Evolutionary conservation across 2,888 invertebrate genomes (phyloP), one percentile per base, ranked within the genome.

Genomic region (Ctenicera cuprea): DNA sequence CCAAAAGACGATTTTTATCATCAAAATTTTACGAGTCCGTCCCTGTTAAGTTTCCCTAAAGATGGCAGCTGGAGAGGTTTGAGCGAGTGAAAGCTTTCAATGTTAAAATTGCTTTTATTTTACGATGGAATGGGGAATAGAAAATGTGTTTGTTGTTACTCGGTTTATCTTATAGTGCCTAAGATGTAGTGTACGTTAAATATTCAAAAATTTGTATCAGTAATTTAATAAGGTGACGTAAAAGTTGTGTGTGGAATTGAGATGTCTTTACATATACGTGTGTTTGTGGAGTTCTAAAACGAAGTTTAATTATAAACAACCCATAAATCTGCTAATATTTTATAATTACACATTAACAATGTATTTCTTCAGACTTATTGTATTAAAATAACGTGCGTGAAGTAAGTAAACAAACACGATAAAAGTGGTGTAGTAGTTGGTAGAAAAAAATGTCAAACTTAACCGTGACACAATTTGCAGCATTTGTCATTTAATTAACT

Each of bases 1-100:
- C n/a, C n/a, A n/a, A n/a, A n/a, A n/a, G n/a, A n/a, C n/a, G n/a
- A n/a, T n/a, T n/a, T n/a, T n/a, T n/a, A n/a, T n/a, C n/a, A n/a
- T n/a, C n/a, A 20, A 18, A 14, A 50, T 8, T 20, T 20, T 12
- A 0, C 33, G 37, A 59, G 41, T 67, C 5, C 67, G 67, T 22
- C 16, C 20, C 67, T 67, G 67, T 3, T 1, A 20, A n/a, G 20
- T 57, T 33, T 16, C 50, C 62, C 63, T 62, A 77, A 80, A 80
- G 76, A 82, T 81, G 83, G 83, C 82, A 81, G 82, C 77, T 80
- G 79, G 75, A 76, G 73, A 69, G 77, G 70, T 69, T 72, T 71
- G 73, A 71, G 63, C 41, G 71, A 67, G 76, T 74, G 76, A 76
- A 76, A 76, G 76, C 71, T 67, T 64, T 30, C 59, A 33, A 67